phyloP scores from a whole-genome alignment of 2,113 vertebrate genomes.

The Tyto alba region DNA sequence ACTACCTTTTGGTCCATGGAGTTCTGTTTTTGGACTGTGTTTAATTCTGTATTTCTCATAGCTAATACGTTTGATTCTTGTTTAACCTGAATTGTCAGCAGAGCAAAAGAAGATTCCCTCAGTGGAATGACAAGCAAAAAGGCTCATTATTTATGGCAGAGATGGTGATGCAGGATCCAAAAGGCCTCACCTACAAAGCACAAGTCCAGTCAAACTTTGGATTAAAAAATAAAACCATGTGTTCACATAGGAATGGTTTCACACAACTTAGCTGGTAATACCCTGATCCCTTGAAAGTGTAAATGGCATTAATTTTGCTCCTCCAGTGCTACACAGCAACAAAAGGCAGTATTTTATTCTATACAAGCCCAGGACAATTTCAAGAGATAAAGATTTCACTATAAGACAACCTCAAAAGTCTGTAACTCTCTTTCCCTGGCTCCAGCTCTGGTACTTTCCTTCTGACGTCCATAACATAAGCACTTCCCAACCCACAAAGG shows the following conservation, averaged over 20 bases:
- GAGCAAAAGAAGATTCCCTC: neutral
- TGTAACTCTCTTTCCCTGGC: neutral
- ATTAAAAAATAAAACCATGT: neutral
- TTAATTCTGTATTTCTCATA: neutral
- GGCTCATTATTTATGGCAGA: neutral
- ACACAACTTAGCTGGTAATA: neutral
- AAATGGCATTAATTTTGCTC: neutral
- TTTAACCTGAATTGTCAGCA: neutral
- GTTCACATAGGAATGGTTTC: neutral
- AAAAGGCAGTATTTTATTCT: neutral
- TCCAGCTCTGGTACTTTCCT: neutral
- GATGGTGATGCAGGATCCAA: neutral
- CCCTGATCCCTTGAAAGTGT: accelerated
- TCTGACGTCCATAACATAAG: neutral
- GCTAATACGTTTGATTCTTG: neutral
- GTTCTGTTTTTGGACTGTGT: neutral
- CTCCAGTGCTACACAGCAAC: neutral
- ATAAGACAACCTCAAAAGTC: neutral
- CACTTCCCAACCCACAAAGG: neutral
- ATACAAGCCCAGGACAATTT: neutral
- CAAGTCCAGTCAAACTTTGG: neutral
- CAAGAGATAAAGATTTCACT: neutral
- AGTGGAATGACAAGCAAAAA: neutral
- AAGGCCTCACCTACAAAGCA: neutral
- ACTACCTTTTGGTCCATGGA: neutral